These are phyloP conservation scores for Eustalomyia histrio DNA, from an alignment of 2,888 invertebrate genomes.

Conservation along the genomic window DNA sequence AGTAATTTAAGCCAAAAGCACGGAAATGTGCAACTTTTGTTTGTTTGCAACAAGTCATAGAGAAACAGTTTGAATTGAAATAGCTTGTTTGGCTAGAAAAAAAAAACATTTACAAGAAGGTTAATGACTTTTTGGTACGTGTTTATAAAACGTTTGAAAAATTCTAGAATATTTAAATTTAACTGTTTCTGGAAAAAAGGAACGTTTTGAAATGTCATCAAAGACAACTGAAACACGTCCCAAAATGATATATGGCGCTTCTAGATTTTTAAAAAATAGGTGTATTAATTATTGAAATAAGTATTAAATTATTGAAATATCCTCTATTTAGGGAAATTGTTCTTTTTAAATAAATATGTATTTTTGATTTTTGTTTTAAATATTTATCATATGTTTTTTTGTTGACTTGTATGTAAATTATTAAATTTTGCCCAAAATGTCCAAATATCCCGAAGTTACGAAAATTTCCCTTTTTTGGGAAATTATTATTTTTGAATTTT, in stretches of 20 bases:
- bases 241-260: not conserved
- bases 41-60: constrained; percentile 50
- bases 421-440: too few species aligned
- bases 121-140: constrained; percentile 55
- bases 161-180: not conserved
- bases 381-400: too few species aligned
- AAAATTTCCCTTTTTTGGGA: too few species aligned
- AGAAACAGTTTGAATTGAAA: constrained; percentile 41
- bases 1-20: constrained; percentile 62
- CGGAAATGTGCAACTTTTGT: constrained; percentile 60
- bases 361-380: too few species aligned
- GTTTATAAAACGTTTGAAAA: constrained; percentile 20
- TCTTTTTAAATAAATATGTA: too few species aligned
- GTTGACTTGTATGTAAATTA: too few species aligned
- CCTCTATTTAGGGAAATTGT: too few species aligned
- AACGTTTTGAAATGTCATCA: not conserved
- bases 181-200: not conserved
- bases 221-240: not conserved
- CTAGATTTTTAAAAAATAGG: too few species aligned
- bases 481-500: too few species aligned
- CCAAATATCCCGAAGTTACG: too few species aligned
- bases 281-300: too few species aligned
- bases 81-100: constrained; percentile 43
- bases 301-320: too few species aligned
- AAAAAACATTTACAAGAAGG: constrained; percentile 33